A percentile compares a stretch with the other conserved stretches of the same genome.
phyloP scores from a whole-genome alignment of 1,140 invertebrate species.

The Euglossa dilemma region DNA sequence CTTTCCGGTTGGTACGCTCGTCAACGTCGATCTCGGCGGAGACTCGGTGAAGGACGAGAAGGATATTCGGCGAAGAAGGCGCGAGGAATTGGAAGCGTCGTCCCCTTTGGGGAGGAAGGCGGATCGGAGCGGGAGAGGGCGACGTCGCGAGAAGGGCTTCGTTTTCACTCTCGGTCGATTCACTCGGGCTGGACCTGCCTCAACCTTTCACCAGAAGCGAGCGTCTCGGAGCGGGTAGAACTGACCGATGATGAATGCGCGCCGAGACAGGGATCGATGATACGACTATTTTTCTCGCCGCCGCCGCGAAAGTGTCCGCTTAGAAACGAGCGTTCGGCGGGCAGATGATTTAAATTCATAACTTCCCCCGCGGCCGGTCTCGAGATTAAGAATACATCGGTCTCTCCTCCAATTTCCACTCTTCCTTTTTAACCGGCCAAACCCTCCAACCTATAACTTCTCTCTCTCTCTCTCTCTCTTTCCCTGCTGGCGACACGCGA shows the following conservation, averaged over 20 bases:
- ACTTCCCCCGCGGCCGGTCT: not conserved
- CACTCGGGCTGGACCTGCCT: constrained; percentile 4
- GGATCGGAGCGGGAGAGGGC: not conserved
- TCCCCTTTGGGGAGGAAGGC: too few species aligned
- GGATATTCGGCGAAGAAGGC: not conserved
- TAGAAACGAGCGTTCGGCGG: not conserved
- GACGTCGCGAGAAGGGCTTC: not conserved
- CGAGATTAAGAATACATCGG: constrained; percentile 13
- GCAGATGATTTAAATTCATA: constrained; percentile 27
- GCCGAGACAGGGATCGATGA: constrained; percentile 38
- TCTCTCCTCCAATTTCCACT: constrained; percentile 4
- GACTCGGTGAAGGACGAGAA: too few species aligned
- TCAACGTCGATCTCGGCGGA: not conserved
- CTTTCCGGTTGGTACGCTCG: not conserved
- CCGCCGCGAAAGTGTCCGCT: not conserved
- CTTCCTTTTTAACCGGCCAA: not conserved
- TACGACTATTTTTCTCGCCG: constrained; percentile 26
- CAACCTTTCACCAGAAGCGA: constrained; percentile 20
- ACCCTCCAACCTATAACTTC: not conserved
- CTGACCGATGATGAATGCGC: constrained; percentile 32
- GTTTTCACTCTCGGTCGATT: constrained; percentile 11
- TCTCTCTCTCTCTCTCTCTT: not conserved
- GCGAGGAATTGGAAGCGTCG: not conserved
- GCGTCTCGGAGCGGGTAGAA: not conserved
- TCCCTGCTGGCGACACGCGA: not conserved